phyloP scores from a whole-genome alignment of 2,797 vertebrate species.

The Aselliscus stoliczkanus region DNA sequence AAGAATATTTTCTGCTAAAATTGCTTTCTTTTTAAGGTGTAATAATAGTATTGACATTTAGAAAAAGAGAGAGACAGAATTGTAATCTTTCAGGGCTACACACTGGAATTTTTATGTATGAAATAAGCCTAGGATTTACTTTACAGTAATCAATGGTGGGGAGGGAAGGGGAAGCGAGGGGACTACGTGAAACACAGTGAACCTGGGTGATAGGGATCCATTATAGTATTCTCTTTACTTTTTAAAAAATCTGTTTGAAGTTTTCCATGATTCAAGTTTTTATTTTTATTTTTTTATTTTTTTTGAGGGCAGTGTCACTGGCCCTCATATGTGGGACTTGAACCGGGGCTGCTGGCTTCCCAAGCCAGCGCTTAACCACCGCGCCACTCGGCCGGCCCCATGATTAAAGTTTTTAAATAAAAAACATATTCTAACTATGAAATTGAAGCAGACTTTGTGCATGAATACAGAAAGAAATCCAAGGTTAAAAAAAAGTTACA shows the following conservation, averaged over 20 bases:
- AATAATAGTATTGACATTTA: not conserved
- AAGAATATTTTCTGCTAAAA: slow-evolving; percentile 25
- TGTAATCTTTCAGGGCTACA: not conserved
- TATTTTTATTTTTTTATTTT: too few species aligned
- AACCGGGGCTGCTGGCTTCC: too few species aligned
- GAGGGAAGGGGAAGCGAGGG: not conserved
- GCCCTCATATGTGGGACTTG: too few species aligned
- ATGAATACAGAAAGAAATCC: not conserved
- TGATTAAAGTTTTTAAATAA: not conserved
- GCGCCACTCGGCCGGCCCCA: too few species aligned
- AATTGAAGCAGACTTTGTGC: not conserved
- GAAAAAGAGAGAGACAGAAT: not conserved
- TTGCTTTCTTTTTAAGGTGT: not conserved
- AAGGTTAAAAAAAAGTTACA: not conserved
- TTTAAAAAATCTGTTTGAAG: not conserved
- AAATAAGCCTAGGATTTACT: not conserved
- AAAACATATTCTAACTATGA: not conserved
- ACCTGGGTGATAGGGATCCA: not conserved
- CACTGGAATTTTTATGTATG: not conserved
- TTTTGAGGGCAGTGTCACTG: too few species aligned
- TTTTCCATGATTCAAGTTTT: not conserved
- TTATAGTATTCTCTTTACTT: not conserved
- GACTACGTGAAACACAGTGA: not conserved
- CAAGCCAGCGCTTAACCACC: too few species aligned
- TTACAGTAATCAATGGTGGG: not conserved